Percentiles rank a stretch among this genome's conserved stretches.
phyloP scores from a whole-genome alignment of 2,888 invertebrate species.

The Pecten maximus region DNA sequence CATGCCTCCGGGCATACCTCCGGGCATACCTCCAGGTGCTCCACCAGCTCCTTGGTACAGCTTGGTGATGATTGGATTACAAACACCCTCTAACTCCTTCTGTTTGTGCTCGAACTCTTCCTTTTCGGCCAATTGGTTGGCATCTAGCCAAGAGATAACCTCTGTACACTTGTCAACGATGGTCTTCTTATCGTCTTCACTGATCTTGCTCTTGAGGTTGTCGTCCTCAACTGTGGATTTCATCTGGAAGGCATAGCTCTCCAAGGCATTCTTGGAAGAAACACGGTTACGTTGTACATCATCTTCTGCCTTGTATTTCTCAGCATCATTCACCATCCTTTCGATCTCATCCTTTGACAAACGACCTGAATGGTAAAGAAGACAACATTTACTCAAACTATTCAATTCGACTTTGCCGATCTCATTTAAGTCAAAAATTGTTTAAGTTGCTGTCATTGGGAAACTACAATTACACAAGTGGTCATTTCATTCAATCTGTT shows the following conservation, averaged over 20 bases:
- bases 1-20: conserved; percentile 86
- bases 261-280: conserved; percentile 88
- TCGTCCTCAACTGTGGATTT: conserved; percentile 95
- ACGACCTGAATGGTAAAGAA: too few species aligned
- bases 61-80: conserved; percentile 97
- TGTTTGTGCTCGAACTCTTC: conserved; percentile 97
- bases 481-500: too few species aligned
- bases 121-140: conserved; percentile 91
- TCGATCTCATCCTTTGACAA: conserved; percentile 97
- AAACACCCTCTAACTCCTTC: conserved; percentile 95
- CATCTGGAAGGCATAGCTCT: conserved; percentile 95
- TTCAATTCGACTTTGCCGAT: too few species aligned
- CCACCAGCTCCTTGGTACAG: conserved; percentile 89
- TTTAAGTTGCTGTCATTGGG: too few species aligned
- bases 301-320: conserved; percentile 91
- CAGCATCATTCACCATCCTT: conserved; percentile 94
- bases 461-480: too few species aligned
- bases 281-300: conserved; percentile 86
- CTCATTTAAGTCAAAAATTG: too few species aligned
- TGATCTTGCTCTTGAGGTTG: conserved; percentile 95
- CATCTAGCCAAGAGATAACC: conserved; percentile 84
- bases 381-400: too few species aligned
- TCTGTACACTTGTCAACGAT: conserved; percentile 94
- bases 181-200: conserved; percentile 90
- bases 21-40: conserved; percentile 80